Evolutionary conservation across 1,140 invertebrate genomes (phyloP), one percentile per base, ranked within the genome.

Genomic region (Pseudomyrmex concolor): DNA sequence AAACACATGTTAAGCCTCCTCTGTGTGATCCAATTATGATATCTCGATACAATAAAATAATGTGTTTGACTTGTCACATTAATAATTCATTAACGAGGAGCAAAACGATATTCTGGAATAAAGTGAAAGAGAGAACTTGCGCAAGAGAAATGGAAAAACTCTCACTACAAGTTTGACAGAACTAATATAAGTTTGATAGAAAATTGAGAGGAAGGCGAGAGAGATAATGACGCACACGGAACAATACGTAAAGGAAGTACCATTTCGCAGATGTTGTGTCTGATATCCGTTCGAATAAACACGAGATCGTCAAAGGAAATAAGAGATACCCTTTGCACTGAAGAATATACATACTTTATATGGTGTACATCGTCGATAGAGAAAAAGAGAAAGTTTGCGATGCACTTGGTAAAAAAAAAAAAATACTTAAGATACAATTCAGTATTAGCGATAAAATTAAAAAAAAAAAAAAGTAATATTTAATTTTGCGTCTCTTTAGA

Each of bases 291-390:
- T 80, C 7, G 54, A 59, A 43, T 17, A 67, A 77, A 78, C 12
- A 67, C 34, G 17, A 77, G 62, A 82, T 9, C n/a, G 25, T 63
- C 17, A 73, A 74, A 73, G 9, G 63, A 73, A 82, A 82, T 74
- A 74, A 17, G 67, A 82, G 34, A 34, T 34, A 34, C 34, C 0
- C 34, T 82, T 60, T 54, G 62, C 59, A 22, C 34, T 19, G 25
- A 22, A 0, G 5, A 34, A 34, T 7, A 34, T 34, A n/a, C n/a
- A 34, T 34, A 34, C 34, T 34, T 34, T 34, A 34, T 34, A 34
- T 34, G 0, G 5, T 7, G 34, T 34, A 34, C 34, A 34, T 1
- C 34, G 34, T 34, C 5, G 34, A 34, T 7, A 34, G 5, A 34
- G 34, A 25, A 25, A 4, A 25, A 25, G 25, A 25, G 0, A 34